These are phyloP conservation scores for Coleophora deauratella DNA, from an alignment of 2,888 invertebrate species.

Conservation along the genomic window DNA sequence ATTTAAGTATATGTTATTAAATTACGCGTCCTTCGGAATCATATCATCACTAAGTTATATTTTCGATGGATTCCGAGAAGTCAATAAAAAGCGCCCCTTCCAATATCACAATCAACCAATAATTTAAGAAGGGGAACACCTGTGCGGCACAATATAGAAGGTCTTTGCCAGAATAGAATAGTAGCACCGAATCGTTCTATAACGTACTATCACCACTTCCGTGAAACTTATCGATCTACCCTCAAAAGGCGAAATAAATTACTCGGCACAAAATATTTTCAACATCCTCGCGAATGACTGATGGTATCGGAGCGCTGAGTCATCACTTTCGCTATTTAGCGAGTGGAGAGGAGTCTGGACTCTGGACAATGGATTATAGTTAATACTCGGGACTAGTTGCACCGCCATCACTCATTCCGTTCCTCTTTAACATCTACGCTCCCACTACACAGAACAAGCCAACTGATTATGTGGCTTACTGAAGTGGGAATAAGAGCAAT, in stretches of 20 bases:
- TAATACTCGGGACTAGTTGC: conserved; percentile 5
- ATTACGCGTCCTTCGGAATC: no score
- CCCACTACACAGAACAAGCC: conserved; percentile 31
- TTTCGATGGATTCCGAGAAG: conserved; percentile 15
- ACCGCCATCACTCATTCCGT: conserved; percentile 43
- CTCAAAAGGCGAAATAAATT: conserved; percentile 6
- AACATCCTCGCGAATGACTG: conserved; percentile 12
- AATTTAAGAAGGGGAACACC: conserved; percentile 15
- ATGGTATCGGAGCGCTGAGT: conserved; percentile 6
- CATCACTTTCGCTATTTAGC: background rate
- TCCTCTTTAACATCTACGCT: conserved; percentile 30
- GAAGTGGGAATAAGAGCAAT: conserved; percentile 44
- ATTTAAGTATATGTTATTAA: no score
- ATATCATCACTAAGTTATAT: no score
- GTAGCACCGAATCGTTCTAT: conserved; percentile 6
- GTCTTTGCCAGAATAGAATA: conserved; percentile 3
- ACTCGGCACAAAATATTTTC: conserved; percentile 14
- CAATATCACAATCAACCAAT: conserved; percentile 30
- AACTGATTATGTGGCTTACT: conserved; percentile 42
- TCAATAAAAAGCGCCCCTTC: conserved; percentile 22
- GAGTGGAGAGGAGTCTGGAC: background rate
- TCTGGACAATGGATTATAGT: no score
- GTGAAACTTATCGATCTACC: conserved; percentile 17
- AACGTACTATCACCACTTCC: conserved; percentile 11
- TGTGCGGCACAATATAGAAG: conserved; percentile 11